A percentile compares a stretch with the other conserved stretches of the same genome.
Evolutionary conservation across 2,888 invertebrate species (phyloP).

Genomic region (Ennomos quercinarius): DNA sequence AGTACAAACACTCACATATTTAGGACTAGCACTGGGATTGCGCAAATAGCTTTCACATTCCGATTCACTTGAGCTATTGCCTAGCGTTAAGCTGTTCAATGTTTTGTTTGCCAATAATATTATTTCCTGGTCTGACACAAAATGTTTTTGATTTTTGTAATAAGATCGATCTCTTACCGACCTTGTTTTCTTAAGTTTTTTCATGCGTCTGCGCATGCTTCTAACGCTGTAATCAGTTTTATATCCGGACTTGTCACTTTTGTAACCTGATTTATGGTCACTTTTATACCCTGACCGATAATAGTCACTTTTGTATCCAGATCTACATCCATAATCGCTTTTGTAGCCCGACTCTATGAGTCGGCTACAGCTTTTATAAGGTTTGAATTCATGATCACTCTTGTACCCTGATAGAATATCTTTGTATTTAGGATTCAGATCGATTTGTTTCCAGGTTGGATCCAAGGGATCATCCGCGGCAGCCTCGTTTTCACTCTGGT

Average conservation of each 20-base stretch:
- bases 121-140: constrained; percentile 86
- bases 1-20: constrained; percentile 76
- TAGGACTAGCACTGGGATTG: constrained; percentile 73
- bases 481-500: constrained; percentile 82
- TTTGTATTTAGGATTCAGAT: constrained; percentile 87
- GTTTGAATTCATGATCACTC: constrained; percentile 85
- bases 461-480: constrained; percentile 85
- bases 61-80: constrained; percentile 84
- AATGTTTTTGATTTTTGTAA: constrained; percentile 83
- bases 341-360: constrained; percentile 86
- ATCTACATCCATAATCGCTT: constrained; percentile 86
- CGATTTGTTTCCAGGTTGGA: constrained; percentile 87
- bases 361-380: constrained; percentile 81
- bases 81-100: constrained; percentile 82
- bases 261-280: constrained; percentile 86
- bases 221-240: constrained; percentile 85
- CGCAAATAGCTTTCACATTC: constrained; percentile 78
- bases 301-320: constrained; percentile 81
- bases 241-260: constrained; percentile 86
- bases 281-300: constrained; percentile 86
- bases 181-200: constrained; percentile 80
- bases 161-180: constrained; percentile 81
- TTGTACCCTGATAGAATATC: constrained; percentile 86
- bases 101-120: constrained; percentile 83
- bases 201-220: constrained; percentile 77